Percentiles rank a stretch among this genome's conserved stretches.
phyloP scores from a whole-genome alignment of 2,888 invertebrate genomes.

The Xylota sylvarum region DNA sequence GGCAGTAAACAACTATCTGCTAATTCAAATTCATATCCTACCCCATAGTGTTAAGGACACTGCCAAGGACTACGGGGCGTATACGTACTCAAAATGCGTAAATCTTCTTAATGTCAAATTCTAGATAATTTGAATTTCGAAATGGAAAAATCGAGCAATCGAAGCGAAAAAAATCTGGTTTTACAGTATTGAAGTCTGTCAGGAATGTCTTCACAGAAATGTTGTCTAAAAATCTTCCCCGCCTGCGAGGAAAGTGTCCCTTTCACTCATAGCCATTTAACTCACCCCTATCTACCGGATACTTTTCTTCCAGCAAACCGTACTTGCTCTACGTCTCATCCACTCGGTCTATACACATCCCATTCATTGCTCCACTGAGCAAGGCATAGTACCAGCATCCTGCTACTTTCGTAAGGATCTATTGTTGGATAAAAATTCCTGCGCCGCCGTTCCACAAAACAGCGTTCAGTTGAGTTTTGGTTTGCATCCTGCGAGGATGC shows the following conservation, averaged over 20 bases:
- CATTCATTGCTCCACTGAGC: conserved; percentile 14
- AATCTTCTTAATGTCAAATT: neutral
- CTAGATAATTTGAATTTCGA: neutral
- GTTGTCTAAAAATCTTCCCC: neutral
- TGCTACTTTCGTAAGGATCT: conserved; percentile 28
- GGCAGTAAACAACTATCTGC: no score
- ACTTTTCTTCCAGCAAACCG: neutral
- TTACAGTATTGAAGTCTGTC: neutral
- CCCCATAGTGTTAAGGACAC: neutral
- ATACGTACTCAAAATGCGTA: conserved; percentile 6
- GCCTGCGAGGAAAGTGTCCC: neutral
- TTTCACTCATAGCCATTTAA: conserved; percentile 34
- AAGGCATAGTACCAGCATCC: no score
- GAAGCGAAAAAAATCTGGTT: neutral
- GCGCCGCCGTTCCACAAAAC: conserved; percentile 24
- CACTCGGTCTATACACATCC: conserved; percentile 4
- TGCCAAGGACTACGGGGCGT: neutral
- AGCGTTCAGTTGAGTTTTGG: conserved; percentile 52
- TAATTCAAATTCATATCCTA: neutral
- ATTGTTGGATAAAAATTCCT: conserved; percentile 10
- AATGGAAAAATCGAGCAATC: neutral
- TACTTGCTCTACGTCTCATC: neutral
- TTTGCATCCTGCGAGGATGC: conserved; percentile 55
- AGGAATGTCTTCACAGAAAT: neutral
- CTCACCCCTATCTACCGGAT: neutral